A percentile compares a stretch with the other conserved stretches of the same genome.
phyloP scores from a whole-genome alignment of 2,888 invertebrate species.

The Choristoneura rosaceana region DNA sequence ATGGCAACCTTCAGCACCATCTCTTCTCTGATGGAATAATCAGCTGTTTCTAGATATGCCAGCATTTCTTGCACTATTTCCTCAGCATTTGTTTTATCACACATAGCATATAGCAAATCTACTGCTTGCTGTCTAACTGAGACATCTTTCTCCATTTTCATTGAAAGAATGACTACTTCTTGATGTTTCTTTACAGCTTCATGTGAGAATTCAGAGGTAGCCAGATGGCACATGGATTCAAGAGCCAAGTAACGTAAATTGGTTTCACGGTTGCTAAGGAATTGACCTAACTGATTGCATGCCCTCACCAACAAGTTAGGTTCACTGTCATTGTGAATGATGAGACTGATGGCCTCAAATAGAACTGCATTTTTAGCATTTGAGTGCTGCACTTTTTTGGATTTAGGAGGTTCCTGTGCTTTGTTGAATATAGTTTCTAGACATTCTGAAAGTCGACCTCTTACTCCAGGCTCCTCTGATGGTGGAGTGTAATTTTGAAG shows the following conservation, averaged over 20 bases:
- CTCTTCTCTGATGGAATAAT: conserved; percentile 99
- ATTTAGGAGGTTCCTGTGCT: conserved; percentile 99
- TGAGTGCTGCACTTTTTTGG: conserved; percentile 99
- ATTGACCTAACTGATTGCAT: conserved; percentile 99
- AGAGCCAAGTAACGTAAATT: conserved; percentile 98
- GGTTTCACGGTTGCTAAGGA: conserved; percentile 98
- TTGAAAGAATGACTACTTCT: conserved; percentile 98
- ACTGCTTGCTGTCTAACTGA: conserved; percentile 99
- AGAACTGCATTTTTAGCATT: conserved; percentile 99
- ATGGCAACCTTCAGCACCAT: conserved; percentile 99
- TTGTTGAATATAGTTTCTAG: conserved; percentile 99
- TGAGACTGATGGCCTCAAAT: conserved; percentile 99
- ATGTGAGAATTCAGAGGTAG: conserved; percentile 99
- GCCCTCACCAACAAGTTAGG: conserved; percentile 98
- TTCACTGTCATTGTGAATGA: conserved; percentile 99
- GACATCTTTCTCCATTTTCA: conserved; percentile 99
- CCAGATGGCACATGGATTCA: conserved; percentile 99
- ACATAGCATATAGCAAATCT: conserved; percentile 99
- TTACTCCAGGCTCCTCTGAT: conserved; percentile 97
- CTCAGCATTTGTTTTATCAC: conserved; percentile 99
- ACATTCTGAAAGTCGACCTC: conserved; percentile 98
- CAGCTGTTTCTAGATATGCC: conserved; percentile 99
- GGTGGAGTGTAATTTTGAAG: conserved; percentile 99
- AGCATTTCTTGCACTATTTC: conserved; percentile 99
- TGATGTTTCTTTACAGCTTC: conserved; percentile 99